phyloP scores from a whole-genome alignment of 2,888 invertebrate species.

The Drosophila antonietae region DNA sequence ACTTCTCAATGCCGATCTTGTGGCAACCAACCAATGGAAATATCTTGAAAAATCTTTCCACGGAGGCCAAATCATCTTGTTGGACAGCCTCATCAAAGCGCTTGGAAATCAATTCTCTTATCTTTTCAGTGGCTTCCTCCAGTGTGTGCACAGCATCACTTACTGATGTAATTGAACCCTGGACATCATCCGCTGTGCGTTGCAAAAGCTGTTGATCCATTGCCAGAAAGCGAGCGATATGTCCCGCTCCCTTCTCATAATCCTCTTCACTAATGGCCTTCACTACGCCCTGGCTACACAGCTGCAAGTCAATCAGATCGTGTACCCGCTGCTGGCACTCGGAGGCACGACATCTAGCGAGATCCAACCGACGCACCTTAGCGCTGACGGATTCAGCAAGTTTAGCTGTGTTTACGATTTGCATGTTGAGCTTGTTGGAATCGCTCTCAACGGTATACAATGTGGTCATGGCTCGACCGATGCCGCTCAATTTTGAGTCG shows the following conservation, averaged over 20 bases:
- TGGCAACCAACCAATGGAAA: conserved; percentile 97
- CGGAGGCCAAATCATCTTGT: conserved; percentile 93
- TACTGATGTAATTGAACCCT: conserved; percentile 85
- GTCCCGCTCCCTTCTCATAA: conserved; percentile 97
- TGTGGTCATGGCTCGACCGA: conserved; percentile 92
- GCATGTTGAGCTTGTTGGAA: conserved; percentile 91
- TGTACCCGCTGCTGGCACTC: conserved; percentile 97
- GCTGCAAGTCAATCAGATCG: conserved; percentile 96
- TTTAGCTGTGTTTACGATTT: conserved; percentile 94
- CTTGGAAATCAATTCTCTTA: conserved; percentile 86
- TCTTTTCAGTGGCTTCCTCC: conserved; percentile 90
- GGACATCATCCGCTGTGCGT: conserved; percentile 91
- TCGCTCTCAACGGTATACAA: conserved; percentile 91
- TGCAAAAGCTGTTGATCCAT: conserved; percentile 94
- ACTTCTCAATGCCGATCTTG: conserved; percentile 94
- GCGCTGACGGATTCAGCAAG: conserved; percentile 97
- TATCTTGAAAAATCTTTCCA: conserved; percentile 98
- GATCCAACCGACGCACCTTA: conserved; percentile 96
- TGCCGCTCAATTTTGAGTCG: conserved; percentile 91
- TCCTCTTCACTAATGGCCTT: conserved; percentile 97
- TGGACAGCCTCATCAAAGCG: conserved; percentile 97
- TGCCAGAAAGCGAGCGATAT: conserved; percentile 96
- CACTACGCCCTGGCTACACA: conserved; percentile 98
- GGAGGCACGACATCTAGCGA: conserved; percentile 94
- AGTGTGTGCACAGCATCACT: conserved; percentile 85